Evolutionary conservation across 30 jellyfish, hydroid and myxozoan species (phyloP), one percentile per base, ranked within the genome.

Genomic region (Aurelia sp.): DNA sequence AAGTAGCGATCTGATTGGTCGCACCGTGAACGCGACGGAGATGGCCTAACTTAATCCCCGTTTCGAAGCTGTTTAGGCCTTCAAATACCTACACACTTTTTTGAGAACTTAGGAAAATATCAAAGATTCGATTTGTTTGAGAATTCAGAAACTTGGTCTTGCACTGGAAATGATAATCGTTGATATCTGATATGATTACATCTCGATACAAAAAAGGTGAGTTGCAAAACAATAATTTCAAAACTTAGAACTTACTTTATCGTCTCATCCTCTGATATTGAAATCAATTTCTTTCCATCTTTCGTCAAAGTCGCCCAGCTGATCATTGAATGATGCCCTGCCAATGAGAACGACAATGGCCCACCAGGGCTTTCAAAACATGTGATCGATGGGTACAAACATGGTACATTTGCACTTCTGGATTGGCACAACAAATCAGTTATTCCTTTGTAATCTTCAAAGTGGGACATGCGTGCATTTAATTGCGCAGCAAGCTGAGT

Each of bases 351-450:
- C 33, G 88, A 59, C 60, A 92, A 62, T 1, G 95, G 92, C 6
- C 98, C 98, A 21, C 98, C 98, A 8, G 97, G 98, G 59, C 41
- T 50, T 30, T 92, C 98, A 67, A 86, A 92, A 63, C 98, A 92
- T 4, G 87, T 17, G 41, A 63, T 44, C 53, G 91, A 80, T 7
- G 98, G 97, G 62, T 86, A 86, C 64, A 86, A 47, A 70, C 98
- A 92, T 4, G 95, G 97, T 31, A 69, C 83, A 16, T 63, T 61
- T 47, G 98, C 83, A 4, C 57, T 40, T 21, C 82, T 76, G 17
- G 93, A 88, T 27, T 92, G 91, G 12, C 76, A 67, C 87, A 92
- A 18, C 59, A 92, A 70, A 22, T 55, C 82, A 8, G 57, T 13
- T 35, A 92, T 74, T 51, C 67, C n/a, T 16, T 79, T 83, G 13